Conservation (phyloP, 2,888 invertebrate species). For the Deilephila porcellus region DNA sequence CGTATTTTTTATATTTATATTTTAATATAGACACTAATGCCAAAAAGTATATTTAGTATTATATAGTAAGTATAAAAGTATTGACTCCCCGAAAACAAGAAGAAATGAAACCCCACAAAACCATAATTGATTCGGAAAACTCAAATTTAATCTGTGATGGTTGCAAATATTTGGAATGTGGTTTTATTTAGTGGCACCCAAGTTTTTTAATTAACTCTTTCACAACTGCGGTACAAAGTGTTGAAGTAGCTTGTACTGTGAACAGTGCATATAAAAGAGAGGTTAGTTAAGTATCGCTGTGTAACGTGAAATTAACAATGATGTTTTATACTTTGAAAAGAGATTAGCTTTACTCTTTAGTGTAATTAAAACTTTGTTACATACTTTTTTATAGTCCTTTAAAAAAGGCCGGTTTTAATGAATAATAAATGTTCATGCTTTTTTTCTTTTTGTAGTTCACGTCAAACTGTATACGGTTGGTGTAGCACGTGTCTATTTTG, state of each 20-base stretch:
- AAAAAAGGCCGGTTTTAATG: neutral
- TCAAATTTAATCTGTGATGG: neutral
- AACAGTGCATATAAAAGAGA: conserved; percentile 4
- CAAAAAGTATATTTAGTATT: no score
- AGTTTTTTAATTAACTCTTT: conserved; percentile 22
- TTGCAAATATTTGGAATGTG: neutral
- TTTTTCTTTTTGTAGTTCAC: neutral
- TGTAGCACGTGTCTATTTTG: neutral
- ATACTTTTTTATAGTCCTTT: neutral
- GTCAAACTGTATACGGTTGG: neutral
- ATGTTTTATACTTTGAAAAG: conserved; percentile 7
- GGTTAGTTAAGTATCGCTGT: conserved; percentile 16
- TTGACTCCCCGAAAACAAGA: no score
- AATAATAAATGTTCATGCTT: neutral
- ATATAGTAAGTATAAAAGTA: no score
- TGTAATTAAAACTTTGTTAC: neutral
- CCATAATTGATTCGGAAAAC: neutral
- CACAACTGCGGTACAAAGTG: neutral
- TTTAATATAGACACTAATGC: no score
- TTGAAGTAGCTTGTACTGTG: conserved; percentile 2
- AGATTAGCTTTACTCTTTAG: conserved; percentile 5
- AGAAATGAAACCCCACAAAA: neutral
- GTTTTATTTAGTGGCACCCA: neutral
- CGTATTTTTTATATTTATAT: no score
- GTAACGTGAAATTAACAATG: conserved; percentile 17